Evolutionary conservation across 2,888 invertebrate genomes (phyloP).

Genomic region (Chelonus formosanus): DNA sequence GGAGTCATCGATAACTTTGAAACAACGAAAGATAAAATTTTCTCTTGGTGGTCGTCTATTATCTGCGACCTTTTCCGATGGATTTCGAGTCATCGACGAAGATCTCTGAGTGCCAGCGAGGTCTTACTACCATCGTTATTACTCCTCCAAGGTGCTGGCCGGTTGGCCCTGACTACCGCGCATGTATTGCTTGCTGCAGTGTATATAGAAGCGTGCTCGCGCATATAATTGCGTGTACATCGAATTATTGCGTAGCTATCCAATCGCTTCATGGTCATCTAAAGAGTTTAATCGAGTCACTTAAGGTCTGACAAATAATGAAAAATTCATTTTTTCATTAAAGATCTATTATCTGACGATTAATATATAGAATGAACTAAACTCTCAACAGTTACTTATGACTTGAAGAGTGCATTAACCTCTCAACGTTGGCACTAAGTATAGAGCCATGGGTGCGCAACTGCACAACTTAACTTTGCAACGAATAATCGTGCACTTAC

Average conservation of each 20-base stretch:
- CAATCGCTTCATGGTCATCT: conserved; percentile 18
- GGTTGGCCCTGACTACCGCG: conserved; percentile 54
- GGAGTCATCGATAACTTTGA: not conserved
- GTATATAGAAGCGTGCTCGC: conserved; percentile 23
- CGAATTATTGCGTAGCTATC: conserved; percentile 19
- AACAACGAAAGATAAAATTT: not conserved
- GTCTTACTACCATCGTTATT: conserved; percentile 59
- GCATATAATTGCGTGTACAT: conserved; percentile 26
- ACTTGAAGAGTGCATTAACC: conserved; percentile 63
- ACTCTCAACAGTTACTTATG: conserved; percentile 34
- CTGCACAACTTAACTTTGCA: conserved; percentile 38
- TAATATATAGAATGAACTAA: not conserved
- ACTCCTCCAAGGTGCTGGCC: conserved; percentile 58
- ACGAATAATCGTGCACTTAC: conserved; percentile 30
- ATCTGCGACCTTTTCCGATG: conserved; percentile 36
- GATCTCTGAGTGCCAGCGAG: conserved; percentile 29
- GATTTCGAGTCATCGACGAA: conserved; percentile 18
- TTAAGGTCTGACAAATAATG: not conserved
- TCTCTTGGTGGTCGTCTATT: conserved; percentile 32
- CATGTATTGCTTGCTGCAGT: conserved; percentile 8
- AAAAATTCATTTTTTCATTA: conserved; percentile 1
- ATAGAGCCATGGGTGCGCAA: conserved; percentile 43
- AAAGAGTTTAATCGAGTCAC: not conserved
- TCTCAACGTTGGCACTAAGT: conserved; percentile 52
- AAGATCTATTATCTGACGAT: not conserved